Conservation (phyloP, 2,888 invertebrate species). For the Diachrysia chrysitis region DNA sequence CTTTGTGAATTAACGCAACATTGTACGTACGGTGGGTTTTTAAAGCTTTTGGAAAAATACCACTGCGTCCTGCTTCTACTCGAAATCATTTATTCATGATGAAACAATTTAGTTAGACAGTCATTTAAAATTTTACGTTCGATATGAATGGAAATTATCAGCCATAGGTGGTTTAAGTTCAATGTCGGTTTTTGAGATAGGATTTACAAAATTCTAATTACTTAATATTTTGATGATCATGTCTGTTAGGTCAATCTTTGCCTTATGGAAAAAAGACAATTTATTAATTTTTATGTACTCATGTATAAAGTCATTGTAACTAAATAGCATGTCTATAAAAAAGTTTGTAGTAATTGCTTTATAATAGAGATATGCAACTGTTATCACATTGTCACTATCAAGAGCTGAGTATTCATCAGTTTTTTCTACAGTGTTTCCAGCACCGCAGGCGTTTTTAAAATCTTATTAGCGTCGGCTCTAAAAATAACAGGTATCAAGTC, state of each 20-base stretch:
- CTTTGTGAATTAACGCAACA: constrained; percentile 58
- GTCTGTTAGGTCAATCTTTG: too few relatives aligned
- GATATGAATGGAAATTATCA: neutral
- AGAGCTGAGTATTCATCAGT: neutral
- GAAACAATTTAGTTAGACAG: constrained; percentile 1
- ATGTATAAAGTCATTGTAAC: too few relatives aligned
- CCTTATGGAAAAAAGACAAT: too few relatives aligned
- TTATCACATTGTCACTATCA: neutral
- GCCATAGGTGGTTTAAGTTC: neutral
- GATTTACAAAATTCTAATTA: too few relatives aligned
- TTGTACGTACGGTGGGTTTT: constrained; percentile 36
- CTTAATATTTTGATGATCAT: neutral
- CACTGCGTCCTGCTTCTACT: neutral
- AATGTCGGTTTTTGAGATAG: neutral
- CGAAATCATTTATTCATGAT: constrained; percentile 5
- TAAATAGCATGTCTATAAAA: too few relatives aligned
- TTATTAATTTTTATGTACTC: too few relatives aligned
- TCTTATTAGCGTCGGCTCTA: constrained; percentile 17
- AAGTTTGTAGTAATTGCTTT: too few relatives aligned
- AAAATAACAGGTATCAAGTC: constrained; percentile 19
- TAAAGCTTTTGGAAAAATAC: constrained; percentile 10
- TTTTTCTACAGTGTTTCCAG: neutral
- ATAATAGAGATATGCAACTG: too few relatives aligned
- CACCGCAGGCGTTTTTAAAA: neutral
- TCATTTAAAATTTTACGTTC: neutral